Conservation (phyloP, 2,113 vertebrate species). For the Falcunculus frontatus region DNA sequence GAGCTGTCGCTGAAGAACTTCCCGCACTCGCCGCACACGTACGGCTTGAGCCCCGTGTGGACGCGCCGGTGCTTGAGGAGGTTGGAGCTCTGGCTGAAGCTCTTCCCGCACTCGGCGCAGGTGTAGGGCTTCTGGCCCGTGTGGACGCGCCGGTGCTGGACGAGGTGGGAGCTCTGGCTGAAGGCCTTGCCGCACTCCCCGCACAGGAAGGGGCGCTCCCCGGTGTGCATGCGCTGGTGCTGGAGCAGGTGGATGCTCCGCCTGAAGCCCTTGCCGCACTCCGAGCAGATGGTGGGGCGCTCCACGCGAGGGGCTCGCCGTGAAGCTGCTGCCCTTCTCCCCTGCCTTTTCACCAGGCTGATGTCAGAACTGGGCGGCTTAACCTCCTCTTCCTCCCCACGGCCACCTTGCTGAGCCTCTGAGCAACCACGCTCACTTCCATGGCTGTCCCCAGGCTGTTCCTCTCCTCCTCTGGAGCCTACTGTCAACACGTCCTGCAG, state of each 20-base stretch:
- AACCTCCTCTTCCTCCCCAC: not conserved
- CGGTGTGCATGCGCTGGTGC: slow-evolving; percentile 17
- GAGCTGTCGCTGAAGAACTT: slow-evolving; percentile 36
- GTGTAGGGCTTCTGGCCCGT: slow-evolving; percentile 14
- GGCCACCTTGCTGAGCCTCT: not conserved
- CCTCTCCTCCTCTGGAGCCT: not conserved
- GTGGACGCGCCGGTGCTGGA: slow-evolving; percentile 19
- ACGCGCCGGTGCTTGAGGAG: slow-evolving; percentile 20
- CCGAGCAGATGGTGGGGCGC: not conserved
- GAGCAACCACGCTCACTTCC: not conserved
- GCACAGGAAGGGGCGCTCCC: not conserved
- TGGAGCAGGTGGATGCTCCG: slow-evolving; percentile 19
- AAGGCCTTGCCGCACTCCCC: slow-evolving; percentile 14
- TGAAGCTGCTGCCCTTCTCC: not conserved
- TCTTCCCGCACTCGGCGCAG: slow-evolving; percentile 6
- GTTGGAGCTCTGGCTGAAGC: slow-evolving; percentile 46
- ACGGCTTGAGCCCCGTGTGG: slow-evolving; percentile 5
- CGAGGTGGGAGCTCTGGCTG: slow-evolving; percentile 30
- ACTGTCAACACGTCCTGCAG: not conserved
- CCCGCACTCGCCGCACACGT: not conserved
- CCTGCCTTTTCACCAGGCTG: not conserved
- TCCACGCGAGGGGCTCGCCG: not conserved
- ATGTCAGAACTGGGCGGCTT: not conserved
- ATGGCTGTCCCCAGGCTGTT: not conserved
- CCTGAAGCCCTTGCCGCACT: slow-evolving; percentile 28